Base-by-base conservation (phyloP, 2,797 vertebrate species). In the Odontamblyopus lacepedii region DNA sequence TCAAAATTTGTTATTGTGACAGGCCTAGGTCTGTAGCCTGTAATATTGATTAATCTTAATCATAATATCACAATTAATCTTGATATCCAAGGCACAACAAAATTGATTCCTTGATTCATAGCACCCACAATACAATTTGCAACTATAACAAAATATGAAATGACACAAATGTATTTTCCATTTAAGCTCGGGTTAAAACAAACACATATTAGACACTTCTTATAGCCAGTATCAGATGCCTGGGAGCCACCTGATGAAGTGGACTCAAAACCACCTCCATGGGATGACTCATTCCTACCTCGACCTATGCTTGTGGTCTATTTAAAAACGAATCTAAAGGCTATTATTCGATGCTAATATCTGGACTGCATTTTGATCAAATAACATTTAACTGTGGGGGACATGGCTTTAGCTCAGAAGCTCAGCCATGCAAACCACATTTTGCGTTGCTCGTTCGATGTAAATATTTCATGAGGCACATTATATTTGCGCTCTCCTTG, bases 391-490 rank as follows among this genome's bases (percentile, higher is more conserved):
- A 38, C 4, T 6, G 5, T 26, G 63, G 51, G 30, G 4, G 15
- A 38, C n/a, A 72, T 2, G 26, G 23, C 29, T 65, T 6, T 13
- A 38, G 2, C n/a, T 64, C 63, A 63, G 29, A 29, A 16, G 35
- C 32, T 19, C 61, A 35, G 32, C 41, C 61, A 51, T 69, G 19
- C 68, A 75, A 15, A 2, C 23, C 65, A 63, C 56, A 77, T 81
- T 73, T 69, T 72, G 50, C 48, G 57, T 55, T 67, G 29, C 50
- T 3, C 75, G 82, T 57, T 48, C 16, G 38, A 26, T 79, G 75
- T 92, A 78, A 90, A 89, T 89, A 88, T 89, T 90, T 89, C 76
- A 92, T 85, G 75, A 84, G 65, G 32, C 77, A 18, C 19, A 67
- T 78, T 50, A 80, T 84, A 72, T 80, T 78, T 80, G 79, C 78